Conservation (phyloP, 2,113 vertebrate species). For the Microtus pennsylvanicus region DNA sequence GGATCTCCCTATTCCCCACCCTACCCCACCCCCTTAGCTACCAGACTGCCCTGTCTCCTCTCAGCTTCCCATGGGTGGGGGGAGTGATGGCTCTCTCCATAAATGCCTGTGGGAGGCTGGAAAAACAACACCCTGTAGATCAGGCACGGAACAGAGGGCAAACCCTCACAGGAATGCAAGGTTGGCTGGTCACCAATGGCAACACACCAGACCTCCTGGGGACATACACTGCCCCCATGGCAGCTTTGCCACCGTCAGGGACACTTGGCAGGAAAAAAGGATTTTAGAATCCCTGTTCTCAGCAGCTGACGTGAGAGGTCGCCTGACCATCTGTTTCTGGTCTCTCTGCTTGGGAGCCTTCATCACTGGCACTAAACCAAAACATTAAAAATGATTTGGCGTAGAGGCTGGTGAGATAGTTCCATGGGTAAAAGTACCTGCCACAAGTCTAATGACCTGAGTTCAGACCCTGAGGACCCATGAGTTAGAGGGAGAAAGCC, state of each 20-base stretch:
- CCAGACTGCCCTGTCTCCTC: neutral
- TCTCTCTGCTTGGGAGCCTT: neutral
- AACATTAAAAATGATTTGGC: neutral
- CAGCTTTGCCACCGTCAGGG: neutral
- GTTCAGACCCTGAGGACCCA: neutral
- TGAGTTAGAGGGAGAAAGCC: neutral
- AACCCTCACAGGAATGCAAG: neutral
- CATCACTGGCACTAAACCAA: neutral
- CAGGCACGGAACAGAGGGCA: neutral
- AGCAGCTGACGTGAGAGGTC: neutral
- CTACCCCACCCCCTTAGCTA: neutral
- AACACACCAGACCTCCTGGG: neutral
- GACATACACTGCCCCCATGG: fast-evolving
- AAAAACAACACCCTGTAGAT: neutral
- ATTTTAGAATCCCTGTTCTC: neutral
- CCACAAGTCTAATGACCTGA: neutral
- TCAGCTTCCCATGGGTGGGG: neutral
- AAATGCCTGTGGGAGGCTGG: neutral
- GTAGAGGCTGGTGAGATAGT: no score
- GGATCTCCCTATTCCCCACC: neutral
- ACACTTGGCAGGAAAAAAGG: neutral
- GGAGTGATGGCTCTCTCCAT: neutral
- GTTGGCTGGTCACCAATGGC: neutral
- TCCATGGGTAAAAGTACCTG: no score
- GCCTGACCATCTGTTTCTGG: neutral